A percentile compares a stretch with the other conserved stretches of the same genome.
Evolutionary conservation across 2,888 invertebrate species (phyloP).

Genomic region (Pseudanteris insignis): DNA sequence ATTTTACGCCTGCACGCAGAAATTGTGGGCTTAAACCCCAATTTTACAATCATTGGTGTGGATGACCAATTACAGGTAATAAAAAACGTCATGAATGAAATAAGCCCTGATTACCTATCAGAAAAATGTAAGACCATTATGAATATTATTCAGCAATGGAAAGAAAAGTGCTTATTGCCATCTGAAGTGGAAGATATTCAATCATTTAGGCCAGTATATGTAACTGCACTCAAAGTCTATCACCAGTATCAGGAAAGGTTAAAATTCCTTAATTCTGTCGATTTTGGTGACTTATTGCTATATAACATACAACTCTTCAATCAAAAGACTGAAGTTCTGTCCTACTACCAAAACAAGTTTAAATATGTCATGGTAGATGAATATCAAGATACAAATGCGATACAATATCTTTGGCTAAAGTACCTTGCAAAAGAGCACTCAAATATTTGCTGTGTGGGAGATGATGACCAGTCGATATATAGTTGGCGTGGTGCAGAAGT

Average conservation of each 20-base stretch:
- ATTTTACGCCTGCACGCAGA: slow-evolving; percentile 13
- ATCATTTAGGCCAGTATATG: slow-evolving; percentile 24
- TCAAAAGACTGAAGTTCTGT: slow-evolving; percentile 17
- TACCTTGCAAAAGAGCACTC: slow-evolving; percentile 12
- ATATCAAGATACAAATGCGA: slow-evolving; percentile 32
- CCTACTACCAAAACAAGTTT: slow-evolving; percentile 21
- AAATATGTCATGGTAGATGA: slow-evolving; percentile 26
- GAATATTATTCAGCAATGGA: slow-evolving; percentile 22
- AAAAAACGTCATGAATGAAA: slow-evolving; percentile 19
- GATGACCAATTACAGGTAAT: slow-evolving; percentile 22
- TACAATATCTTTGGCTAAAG: slow-evolving; percentile 22
- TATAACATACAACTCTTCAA: slow-evolving; percentile 26
- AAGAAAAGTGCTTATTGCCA: slow-evolving; percentile 22
- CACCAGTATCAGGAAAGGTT: slow-evolving; percentile 22
- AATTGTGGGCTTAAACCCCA: slow-evolving; percentile 2
- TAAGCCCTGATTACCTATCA: slow-evolving; percentile 6
- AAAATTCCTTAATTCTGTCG: slow-evolving; percentile 9
- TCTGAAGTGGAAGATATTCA: slow-evolving; percentile 20
- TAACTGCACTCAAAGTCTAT: slow-evolving; percentile 25
- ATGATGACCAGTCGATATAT: slow-evolving; percentile 32
- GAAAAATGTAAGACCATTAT: slow-evolving; percentile 13
- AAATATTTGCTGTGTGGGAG: slow-evolving; percentile 25
- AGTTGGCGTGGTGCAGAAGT: slow-evolving; percentile 33
- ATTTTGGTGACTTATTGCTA: slow-evolving; percentile 23
- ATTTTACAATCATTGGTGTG: slow-evolving; percentile 20